Evolutionary conservation across 2,113 vertebrate genomes (phyloP).

Genomic region (Albula glossodonta): DNA sequence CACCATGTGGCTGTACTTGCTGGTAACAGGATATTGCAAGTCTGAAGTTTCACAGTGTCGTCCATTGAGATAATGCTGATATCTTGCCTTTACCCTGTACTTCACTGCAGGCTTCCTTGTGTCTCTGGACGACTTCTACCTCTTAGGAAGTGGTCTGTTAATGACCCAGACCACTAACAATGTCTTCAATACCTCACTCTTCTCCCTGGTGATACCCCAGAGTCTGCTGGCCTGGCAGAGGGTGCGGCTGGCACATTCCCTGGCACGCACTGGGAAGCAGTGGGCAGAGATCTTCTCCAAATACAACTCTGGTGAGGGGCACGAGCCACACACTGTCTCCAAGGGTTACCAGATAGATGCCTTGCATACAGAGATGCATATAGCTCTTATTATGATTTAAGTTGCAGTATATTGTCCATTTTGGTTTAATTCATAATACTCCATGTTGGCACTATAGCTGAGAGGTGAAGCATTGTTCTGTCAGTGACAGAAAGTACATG

Average conservation of each 20-base stretch:
- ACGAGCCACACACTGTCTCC: background rate
- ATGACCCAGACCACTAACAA: constrained; percentile 87
- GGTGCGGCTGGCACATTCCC: constrained; percentile 81
- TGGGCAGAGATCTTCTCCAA: constrained; percentile 81
- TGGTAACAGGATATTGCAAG: background rate
- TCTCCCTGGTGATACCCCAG: constrained; percentile 71
- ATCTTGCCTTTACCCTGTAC: background rate
- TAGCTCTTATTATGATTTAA: no score
- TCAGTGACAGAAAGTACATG: background rate
- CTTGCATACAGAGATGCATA: background rate
- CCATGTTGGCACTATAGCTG: no score
- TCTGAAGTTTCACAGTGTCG: background rate
- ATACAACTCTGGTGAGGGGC: constrained; percentile 79
- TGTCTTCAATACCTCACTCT: constrained; percentile 76
- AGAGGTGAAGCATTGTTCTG: background rate
- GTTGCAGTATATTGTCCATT: background rate
- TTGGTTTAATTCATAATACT: background rate
- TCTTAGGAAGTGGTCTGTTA: constrained; percentile 81
- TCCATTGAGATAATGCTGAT: background rate
- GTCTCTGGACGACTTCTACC: constrained; percentile 89
- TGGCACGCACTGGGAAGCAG: constrained; percentile 72
- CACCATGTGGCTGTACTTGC: no score
- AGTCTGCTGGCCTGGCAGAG: constrained; percentile 86
- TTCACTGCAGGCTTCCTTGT: constrained; percentile 75
- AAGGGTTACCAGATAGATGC: background rate